phyloP scores from a whole-genome alignment of 2,113 vertebrate genomes.

The Ceyx cyanopectus region DNA sequence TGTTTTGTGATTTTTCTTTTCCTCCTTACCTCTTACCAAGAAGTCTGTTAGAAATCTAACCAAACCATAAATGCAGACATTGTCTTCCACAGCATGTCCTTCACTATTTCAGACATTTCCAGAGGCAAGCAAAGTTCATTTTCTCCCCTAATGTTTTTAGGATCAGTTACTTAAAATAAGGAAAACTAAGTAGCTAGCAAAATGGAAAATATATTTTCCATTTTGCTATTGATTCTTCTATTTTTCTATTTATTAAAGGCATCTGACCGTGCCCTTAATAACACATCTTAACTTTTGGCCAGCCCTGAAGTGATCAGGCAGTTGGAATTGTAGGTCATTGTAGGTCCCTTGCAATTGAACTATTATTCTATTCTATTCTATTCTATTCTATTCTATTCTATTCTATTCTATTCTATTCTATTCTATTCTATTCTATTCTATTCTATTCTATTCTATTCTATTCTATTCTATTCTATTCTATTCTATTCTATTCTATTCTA shows the following conservation, averaged over 20 bases:
- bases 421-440: not conserved
- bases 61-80: not conserved
- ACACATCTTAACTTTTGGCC: not conserved
- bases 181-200: not conserved
- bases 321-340: not conserved
- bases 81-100: not conserved
- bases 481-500: not conserved
- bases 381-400: not conserved
- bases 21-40: not conserved
- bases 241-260: not conserved
- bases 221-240: not conserved
- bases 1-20: constrained; percentile 23
- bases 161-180: not conserved
- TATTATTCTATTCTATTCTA: not conserved
- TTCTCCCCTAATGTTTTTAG: not conserved
- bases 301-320: not conserved
- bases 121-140: not conserved
- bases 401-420: not conserved
- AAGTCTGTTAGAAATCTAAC: constrained; percentile 5
- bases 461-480: not conserved
- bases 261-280: not conserved
- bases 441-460: not conserved
- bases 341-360: not conserved
- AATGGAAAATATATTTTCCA: not conserved
- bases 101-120: not conserved